Evolutionary conservation across 92 coral and sea anemone genomes (phyloP), one percentile per base, ranked within the genome.

Genomic region (Siderastrea radians): DNA sequence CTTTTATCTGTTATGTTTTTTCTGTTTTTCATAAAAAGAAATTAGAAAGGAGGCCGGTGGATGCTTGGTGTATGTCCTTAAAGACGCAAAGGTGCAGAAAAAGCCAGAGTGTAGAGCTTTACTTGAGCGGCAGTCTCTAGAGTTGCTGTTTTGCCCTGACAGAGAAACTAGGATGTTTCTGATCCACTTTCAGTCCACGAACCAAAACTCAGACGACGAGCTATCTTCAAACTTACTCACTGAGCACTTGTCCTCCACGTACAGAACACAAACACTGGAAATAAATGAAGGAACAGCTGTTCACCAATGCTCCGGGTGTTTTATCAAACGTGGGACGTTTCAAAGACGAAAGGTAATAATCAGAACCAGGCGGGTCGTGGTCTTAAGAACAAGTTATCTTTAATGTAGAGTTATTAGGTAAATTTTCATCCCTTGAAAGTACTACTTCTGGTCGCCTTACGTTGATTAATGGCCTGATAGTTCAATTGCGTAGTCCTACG

Each of bases 211-310:
- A 7, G 68, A 48, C 14, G 7, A 49, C 58, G 52, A 0, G 2
- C 58, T 62, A 15, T 58, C 83, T 3, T 5, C 11, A 47, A 57
- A 79, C 8, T 60, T 59, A 67, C 83, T 62, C 54, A 79, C 47
- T 50, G 45, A 79, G n/a, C 72, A 49, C 45, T 38, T 79, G 59
- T 6, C 46, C 7, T 48, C 16, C 0, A 3, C 8, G 8, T 79
- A 79, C 60, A 62, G 26, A 50, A 79, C 57, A 1, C 83, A 60
- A 11, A 11, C 72, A 1, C 19, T 79, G 73, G 83, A 79, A 79
- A 49, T 79, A 4, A 64, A 65, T 72, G 26, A 26, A 26, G 0
- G 38, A 11, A 57, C 7, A 10, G 17, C 26, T 2, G 7, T 17
- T 13, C 47, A 19, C 48, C 26, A 14, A 4, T 19, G 9, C 60